Base-by-base conservation (phyloP, 2,888 invertebrate species). In the Cecidostiba fungosa region DNA sequence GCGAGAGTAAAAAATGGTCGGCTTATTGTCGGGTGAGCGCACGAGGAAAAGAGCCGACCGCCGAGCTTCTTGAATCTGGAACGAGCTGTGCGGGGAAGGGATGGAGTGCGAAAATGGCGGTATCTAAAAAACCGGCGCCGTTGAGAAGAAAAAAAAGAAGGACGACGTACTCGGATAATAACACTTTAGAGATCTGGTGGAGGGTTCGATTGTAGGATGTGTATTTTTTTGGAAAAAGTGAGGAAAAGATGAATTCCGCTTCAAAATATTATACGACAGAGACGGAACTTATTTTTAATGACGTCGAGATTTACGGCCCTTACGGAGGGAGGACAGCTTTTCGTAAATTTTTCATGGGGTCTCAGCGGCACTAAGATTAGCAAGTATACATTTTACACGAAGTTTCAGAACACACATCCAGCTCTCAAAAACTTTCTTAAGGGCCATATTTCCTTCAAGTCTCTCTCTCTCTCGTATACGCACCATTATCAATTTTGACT, bases 1-100 rank as follows among this genome's bases (percentile, higher is more conserved):
- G 54, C 47, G 29, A 29, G 85, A 79, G 82, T 86, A 87, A 87
- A 88, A 88, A 87, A 86, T 87, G 86, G 82, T 83, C 82, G 86
- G 85, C 86, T 87, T 86, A 87, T 87, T 87, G 86, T 87, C 80
- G 86, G 84, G 36, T 85, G 80, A 86, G 84, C 70, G 80, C 43
- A 16, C n/a, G 69, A 66, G 69, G 19, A 66, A n/a, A 74, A 73
- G 36, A 62, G 77, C 23, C 70, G 69, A 85, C 73, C 6, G 6
- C 50, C 70, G 86, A 73, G 14, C 8, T 59, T 39, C 79, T 79
- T 70, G 54, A 54, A 79, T n/a, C 66, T 69, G 69, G 43, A 26
- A 26, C n/a, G 14, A 43, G 39, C n/a, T 50, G 6, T 19, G 36
- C n/a, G 47, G 6, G 26, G 36, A 19, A 29, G 19, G 32, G 29